Conservation (phyloP, 2,113 vertebrate genomes). For the Gallinago paraguaiae region DNA sequence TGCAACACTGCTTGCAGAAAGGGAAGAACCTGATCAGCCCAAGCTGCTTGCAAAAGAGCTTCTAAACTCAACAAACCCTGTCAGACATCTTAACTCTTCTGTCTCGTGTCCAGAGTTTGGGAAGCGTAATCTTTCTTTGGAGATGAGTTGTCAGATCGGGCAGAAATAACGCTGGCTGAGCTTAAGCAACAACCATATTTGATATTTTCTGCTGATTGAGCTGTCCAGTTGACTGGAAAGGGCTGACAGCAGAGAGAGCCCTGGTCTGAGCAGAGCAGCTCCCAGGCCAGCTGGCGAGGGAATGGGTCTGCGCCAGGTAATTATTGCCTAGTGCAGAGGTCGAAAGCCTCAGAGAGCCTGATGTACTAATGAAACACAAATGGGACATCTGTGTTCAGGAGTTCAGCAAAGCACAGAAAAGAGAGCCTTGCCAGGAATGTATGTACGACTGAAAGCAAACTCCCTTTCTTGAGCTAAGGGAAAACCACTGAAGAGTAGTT, state of each 20-base stretch:
- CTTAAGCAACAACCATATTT: constrained; percentile 46
- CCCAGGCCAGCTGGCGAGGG: constrained; percentile 82
- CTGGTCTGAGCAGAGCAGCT: constrained; percentile 78
- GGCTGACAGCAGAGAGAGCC: constrained; percentile 78
- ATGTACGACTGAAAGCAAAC: neutral
- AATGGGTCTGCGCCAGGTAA: constrained; percentile 81
- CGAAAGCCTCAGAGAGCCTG: constrained; percentile 76
- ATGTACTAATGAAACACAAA: constrained; percentile 83
- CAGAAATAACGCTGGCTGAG: neutral
- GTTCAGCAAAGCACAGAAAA: constrained; percentile 76
- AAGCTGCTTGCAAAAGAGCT: neutral
- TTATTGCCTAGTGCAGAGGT: constrained; percentile 83
- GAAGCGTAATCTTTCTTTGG: constrained; percentile 16
- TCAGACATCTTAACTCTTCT: neutral
- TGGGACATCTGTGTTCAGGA: constrained; percentile 84
- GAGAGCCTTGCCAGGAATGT: constrained; percentile 70
- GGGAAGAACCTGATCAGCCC: neutral
- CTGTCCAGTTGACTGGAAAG: constrained; percentile 82
- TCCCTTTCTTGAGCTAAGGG: constrained; percentile 1
- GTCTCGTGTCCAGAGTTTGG: neutral
- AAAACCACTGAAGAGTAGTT: neutral
- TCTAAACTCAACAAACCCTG: constrained; percentile 11
- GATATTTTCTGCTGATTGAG: constrained; percentile 65
- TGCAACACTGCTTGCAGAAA: neutral
- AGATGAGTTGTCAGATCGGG: neutral